These are phyloP conservation scores for Amorpha juglandis DNA, from an alignment of 2,888 invertebrate species.

Conservation along the genomic window DNA sequence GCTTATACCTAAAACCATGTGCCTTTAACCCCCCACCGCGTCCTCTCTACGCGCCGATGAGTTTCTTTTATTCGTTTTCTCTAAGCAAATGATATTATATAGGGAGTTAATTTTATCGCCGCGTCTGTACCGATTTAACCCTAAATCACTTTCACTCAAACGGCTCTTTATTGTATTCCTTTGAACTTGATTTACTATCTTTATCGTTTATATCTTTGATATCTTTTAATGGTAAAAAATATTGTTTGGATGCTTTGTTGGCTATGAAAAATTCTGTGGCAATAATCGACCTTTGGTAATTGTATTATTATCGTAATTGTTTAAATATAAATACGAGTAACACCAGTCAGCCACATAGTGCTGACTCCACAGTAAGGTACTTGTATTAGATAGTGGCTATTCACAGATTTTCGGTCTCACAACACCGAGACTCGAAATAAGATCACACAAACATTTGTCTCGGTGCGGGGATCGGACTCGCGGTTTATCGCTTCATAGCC, in stretches of 20 bases:
- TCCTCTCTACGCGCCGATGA: conserved; percentile 46
- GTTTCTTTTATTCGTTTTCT: conserved; percentile 58
- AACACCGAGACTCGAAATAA: too few relatives aligned
- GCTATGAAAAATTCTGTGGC: too few relatives aligned
- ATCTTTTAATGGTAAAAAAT: conserved; percentile 6
- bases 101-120: conserved; percentile 60
- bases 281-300: too few relatives aligned
- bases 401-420: too few relatives aligned
- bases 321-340: too few relatives aligned
- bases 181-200: conserved; percentile 16
- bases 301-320: too few relatives aligned
- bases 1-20: conserved; percentile 19
- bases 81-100: conserved; percentile 65
- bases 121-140: conserved; percentile 37
- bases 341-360: too few relatives aligned
- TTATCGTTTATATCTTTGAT: background rate
- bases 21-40: conserved; percentile 20
- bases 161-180: conserved; percentile 18
- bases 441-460: too few relatives aligned
- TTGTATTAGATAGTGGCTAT: too few relatives aligned
- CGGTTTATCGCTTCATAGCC: too few relatives aligned
- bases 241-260: background rate
- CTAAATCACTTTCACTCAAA: conserved; percentile 19
- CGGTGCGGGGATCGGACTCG: too few relatives aligned
- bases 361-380: too few relatives aligned